Evolutionary conservation across 23 tunicate species (phyloP).

Genomic region (Clavelina lepadiformis): DNA sequence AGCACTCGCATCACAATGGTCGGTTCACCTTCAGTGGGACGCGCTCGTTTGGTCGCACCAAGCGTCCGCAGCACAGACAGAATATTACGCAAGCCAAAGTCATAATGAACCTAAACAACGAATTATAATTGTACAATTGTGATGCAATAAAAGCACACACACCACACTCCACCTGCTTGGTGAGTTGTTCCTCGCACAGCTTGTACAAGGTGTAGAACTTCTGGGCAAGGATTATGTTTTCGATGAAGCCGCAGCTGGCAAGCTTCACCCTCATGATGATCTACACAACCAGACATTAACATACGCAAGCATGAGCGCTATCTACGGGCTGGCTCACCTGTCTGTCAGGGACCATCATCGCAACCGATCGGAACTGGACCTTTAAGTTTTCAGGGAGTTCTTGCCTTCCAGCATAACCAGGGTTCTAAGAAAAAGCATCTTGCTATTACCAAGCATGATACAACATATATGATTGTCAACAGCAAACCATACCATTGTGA

Average conservation of each 20-base stretch:
- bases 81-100: conserved; percentile 96
- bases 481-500: no score
- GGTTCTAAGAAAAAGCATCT: conserved; percentile 53
- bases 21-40: conserved; percentile 86
- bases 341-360: conserved; percentile 99
- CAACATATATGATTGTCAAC: no score
- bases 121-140: not conserved
- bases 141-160: no score
- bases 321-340: conserved; percentile 63
- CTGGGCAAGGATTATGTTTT: conserved; percentile 89
- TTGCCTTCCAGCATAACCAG: conserved; percentile 99
- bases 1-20: conserved; percentile 97
- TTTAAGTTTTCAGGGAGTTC: conserved; percentile 97
- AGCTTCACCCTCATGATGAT: conserved; percentile 98
- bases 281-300: no score
- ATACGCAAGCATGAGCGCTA: no score
- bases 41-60: conserved; percentile 84
- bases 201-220: conserved; percentile 95
- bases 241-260: conserved; percentile 95
- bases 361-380: conserved; percentile 98
- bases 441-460: no score
- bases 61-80: conserved; percentile 93
- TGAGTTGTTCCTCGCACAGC: conserved; percentile 98
- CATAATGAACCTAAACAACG: conserved; percentile 85
- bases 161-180: conserved; percentile 96